These are phyloP conservation scores for Drosophila quinaria DNA, from an alignment of 2,888 invertebrate genomes.

Conservation along the genomic window DNA sequence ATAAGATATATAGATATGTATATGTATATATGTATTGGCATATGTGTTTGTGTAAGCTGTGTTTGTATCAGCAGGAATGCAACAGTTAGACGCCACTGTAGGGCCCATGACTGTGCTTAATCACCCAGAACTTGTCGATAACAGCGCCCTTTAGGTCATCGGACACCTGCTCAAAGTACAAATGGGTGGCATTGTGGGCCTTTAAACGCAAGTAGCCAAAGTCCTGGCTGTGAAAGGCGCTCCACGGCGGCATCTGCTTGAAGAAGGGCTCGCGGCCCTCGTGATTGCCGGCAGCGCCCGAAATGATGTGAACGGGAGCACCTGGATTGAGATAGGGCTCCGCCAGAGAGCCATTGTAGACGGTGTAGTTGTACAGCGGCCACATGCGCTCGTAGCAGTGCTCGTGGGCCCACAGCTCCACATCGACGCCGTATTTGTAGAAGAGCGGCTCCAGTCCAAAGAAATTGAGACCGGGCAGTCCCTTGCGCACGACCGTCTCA, in stretches of 20 bases:
- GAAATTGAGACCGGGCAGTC: slow-evolving; percentile 88
- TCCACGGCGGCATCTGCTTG: slow-evolving; percentile 89
- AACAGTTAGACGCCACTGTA: slow-evolving; percentile 47
- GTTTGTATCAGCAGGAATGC: slow-evolving; percentile 2
- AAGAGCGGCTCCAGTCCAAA: slow-evolving; percentile 94
- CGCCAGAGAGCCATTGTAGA: slow-evolving; percentile 88
- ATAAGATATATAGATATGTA: slow-evolving; percentile 11
- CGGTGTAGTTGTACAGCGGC: slow-evolving; percentile 95
- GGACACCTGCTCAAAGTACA: slow-evolving; percentile 95
- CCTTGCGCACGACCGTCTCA: slow-evolving; percentile 89
- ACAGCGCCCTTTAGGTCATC: slow-evolving; percentile 90
- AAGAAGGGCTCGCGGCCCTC: slow-evolving; percentile 93
- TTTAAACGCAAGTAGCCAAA: slow-evolving; percentile 96
- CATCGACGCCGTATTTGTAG: slow-evolving; percentile 95
- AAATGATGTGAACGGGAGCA: slow-evolving; percentile 96
- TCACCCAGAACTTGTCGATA: slow-evolving; percentile 89
- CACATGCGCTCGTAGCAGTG: slow-evolving; percentile 98
- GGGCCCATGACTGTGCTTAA: slow-evolving; percentile 87
- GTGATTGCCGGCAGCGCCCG: slow-evolving; percentile 95
- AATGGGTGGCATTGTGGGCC: slow-evolving; percentile 92
- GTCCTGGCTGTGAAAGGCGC: slow-evolving; percentile 93
- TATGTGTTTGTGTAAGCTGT: background rate
- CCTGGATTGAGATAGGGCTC: slow-evolving; percentile 88
- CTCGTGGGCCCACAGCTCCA: slow-evolving; percentile 98
- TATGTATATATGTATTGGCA: slow-evolving; percentile 6